These are phyloP conservation scores for Aleiodes leptofemur DNA, from an alignment of 2,888 invertebrate genomes.

Conservation along the genomic window DNA sequence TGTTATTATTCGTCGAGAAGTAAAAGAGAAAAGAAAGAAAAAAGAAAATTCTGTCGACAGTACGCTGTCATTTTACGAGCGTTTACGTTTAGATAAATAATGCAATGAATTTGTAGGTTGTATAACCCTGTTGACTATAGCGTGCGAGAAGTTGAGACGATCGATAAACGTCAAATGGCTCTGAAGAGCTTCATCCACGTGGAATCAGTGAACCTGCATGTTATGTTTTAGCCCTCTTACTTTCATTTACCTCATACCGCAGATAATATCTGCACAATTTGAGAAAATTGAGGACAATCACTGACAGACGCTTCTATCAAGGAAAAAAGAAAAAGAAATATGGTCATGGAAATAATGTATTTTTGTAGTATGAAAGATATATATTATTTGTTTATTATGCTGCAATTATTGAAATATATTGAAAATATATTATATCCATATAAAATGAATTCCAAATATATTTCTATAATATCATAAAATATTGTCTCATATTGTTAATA, in stretches of 20 bases:
- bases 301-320: background rate
- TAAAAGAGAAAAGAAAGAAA: background rate
- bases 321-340: no score
- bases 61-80: conserved; percentile 23
- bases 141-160: conserved; percentile 39
- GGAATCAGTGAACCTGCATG: conserved; percentile 15
- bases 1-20: conserved; percentile 17
- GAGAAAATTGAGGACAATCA: conserved; percentile 15
- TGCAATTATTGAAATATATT: no score
- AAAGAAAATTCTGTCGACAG: conserved; percentile 9
- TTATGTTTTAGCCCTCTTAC: conserved; percentile 1
- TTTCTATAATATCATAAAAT: no score
- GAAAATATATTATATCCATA: no score
- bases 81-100: conserved; percentile 24
- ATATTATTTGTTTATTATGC: no score
- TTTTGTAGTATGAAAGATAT: no score
- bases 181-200: conserved; percentile 48
- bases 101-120: conserved; percentile 10
- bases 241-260: conserved; percentile 15
- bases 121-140: conserved; percentile 24
- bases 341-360: no score
- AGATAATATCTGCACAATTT: background rate
- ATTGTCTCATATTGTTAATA: no score
- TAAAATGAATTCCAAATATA: no score
- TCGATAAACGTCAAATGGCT: conserved; percentile 52